These are phyloP conservation scores for Dinocampus coccinellae DNA, from an alignment of 2,888 invertebrate genomes.

Conservation along the genomic window DNA sequence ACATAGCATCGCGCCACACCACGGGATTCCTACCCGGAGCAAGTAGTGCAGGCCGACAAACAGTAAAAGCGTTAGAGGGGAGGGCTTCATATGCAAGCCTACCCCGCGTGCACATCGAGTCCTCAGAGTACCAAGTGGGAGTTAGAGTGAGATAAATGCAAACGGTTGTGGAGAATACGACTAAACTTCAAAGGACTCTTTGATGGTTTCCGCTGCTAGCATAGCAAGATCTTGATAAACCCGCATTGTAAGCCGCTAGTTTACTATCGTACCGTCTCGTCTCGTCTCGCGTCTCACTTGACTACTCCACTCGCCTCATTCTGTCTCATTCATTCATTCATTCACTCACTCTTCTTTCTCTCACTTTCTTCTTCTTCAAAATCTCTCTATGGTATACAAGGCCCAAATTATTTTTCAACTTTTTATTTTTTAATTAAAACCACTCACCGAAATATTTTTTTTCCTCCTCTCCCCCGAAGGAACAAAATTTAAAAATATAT, in stretches of 20 bases:
- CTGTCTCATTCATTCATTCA: constrained; percentile 19
- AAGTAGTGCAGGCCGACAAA: constrained; percentile 30
- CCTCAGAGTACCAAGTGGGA: constrained; percentile 23
- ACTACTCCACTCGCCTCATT: constrained; percentile 31
- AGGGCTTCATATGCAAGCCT: neutral
- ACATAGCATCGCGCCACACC: constrained; percentile 39
- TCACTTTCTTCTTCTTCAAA: neutral
- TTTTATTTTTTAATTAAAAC: constrained; percentile 1
- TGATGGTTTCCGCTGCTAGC: constrained; percentile 66
- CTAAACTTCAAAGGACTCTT: constrained; percentile 67
- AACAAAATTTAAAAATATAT: neutral
- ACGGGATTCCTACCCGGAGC: constrained; percentile 25
- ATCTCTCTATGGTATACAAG: neutral
- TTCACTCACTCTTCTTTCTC: neutral
- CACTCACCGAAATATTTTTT: neutral
- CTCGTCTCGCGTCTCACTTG: constrained; percentile 43
- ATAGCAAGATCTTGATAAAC: constrained; percentile 67
- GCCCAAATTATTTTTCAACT: neutral
- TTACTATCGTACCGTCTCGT: constrained; percentile 49
- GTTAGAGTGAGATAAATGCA: constrained; percentile 47
- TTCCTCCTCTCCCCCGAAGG: neutral
- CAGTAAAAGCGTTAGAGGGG: constrained; percentile 6
- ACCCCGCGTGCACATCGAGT: neutral
- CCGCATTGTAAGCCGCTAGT: constrained; percentile 62
- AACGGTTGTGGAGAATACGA: constrained; percentile 59